Evolutionary conservation across 2,797 vertebrate species (phyloP).

Genomic region (Acomys russatus): DNA sequence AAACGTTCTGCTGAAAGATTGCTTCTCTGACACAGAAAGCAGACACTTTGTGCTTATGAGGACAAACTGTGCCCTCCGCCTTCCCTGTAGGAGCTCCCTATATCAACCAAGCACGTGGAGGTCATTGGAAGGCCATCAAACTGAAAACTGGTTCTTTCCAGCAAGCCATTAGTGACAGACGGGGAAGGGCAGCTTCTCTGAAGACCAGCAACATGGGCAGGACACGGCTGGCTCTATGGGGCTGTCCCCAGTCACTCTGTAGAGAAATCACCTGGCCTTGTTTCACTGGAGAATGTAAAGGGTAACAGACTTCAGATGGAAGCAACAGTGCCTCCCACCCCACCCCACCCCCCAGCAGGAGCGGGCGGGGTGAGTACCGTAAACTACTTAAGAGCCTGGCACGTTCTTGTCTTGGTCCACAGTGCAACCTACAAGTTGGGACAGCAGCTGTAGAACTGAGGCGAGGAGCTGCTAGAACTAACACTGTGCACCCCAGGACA

Average conservation of each 20-base stretch:
- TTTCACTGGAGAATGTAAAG: background rate
- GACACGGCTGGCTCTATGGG: background rate
- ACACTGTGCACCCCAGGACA: background rate
- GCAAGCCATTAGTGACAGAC: background rate
- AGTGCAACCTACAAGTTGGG: background rate
- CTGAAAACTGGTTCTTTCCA: background rate
- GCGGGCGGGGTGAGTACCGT: background rate
- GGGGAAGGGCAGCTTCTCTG: background rate
- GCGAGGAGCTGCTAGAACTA: background rate
- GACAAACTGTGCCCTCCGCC: conserved; percentile 1
- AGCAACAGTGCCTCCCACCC: too few species aligned
- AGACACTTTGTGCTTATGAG: background rate
- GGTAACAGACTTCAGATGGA: background rate
- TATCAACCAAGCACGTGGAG: background rate
- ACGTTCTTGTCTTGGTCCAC: background rate
- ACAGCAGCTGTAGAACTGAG: background rate
- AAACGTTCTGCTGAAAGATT: background rate
- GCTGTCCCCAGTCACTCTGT: background rate
- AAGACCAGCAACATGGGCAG: background rate
- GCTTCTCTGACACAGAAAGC: conserved; percentile 18
- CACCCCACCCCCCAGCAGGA: background rate
- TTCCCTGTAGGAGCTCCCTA: background rate
- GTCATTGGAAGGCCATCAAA: background rate
- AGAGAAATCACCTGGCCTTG: background rate
- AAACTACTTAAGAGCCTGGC: background rate